These are phyloP conservation scores for Coecobrya sp. DNA, from an alignment of 2,888 invertebrate genomes.

Conservation along the genomic window DNA sequence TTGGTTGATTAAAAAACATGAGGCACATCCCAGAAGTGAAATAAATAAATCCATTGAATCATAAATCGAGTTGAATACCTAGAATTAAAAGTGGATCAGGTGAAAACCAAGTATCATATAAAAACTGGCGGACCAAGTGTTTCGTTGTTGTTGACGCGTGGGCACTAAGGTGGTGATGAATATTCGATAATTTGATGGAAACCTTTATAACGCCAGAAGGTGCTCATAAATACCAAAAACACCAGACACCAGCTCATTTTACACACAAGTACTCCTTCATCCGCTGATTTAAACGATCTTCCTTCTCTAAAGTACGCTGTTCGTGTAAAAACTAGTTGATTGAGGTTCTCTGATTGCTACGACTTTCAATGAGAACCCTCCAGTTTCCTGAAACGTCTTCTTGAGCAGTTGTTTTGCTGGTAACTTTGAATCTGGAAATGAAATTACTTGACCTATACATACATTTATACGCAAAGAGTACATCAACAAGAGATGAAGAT, in stretches of 20 bases:
- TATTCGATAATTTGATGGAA: constrained; percentile 76
- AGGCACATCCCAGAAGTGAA: constrained; percentile 74
- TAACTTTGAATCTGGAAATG: not conserved
- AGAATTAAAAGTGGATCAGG: constrained; percentile 79
- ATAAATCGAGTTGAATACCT: constrained; percentile 72
- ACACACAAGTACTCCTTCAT: not conserved
- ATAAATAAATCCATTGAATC: constrained; percentile 75
- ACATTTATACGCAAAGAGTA: not conserved
- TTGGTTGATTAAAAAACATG: constrained; percentile 47
- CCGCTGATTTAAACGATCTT: not conserved
- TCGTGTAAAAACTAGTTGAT: not conserved
- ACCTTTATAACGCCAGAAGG: constrained; percentile 67
- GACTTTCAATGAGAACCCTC: constrained; percentile 59
- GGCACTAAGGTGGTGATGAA: constrained; percentile 79
- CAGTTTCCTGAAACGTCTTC: constrained; percentile 72
- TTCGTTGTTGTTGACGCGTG: constrained; percentile 74
- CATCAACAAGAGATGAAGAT: constrained; percentile 58
- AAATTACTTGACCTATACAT: not conserved
- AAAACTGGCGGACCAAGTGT: constrained; percentile 35
- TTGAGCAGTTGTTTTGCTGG: not conserved
- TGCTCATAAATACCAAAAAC: constrained; percentile 42
- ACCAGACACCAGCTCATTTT: constrained; percentile 16
- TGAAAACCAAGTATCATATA: constrained; percentile 45
- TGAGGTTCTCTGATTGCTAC: constrained; percentile 45
- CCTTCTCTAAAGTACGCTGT: not conserved